phyloP scores from a whole-genome alignment of 2,797 vertebrate species.

The Microctenopoma stevenorrisi region DNA sequence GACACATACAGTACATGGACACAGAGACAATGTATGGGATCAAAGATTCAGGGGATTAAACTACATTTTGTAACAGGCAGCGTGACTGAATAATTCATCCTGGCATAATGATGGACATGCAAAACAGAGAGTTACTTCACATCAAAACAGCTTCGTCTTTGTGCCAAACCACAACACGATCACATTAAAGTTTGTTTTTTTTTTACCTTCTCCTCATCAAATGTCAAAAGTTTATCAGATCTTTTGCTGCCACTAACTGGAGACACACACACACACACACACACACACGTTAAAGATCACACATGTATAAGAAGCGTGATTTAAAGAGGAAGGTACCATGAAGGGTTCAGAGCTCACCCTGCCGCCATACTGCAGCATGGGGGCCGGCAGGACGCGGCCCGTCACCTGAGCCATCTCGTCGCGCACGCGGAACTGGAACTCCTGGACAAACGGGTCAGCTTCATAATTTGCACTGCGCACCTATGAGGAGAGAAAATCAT shows the following conservation, averaged over 20 bases:
- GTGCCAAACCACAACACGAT: background rate
- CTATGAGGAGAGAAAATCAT: slow-evolving; percentile 61
- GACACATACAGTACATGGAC: slow-evolving; percentile 48
- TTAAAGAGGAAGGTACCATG: slow-evolving; percentile 75
- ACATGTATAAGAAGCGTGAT: slow-evolving; percentile 55
- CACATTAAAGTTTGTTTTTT: background rate
- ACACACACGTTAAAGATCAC: slow-evolving; percentile 30
- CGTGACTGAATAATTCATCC: background rate
- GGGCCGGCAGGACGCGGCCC: slow-evolving; percentile 94
- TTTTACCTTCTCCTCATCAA: background rate
- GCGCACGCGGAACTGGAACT: slow-evolving; percentile 97
- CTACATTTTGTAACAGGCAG: slow-evolving; percentile 1
- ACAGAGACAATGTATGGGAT: slow-evolving; percentile 36
- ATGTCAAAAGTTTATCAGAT: background rate
- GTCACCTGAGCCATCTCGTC: slow-evolving; percentile 99
- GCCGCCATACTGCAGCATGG: slow-evolving; percentile 97
- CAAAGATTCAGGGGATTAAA: background rate
- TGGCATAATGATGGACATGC: slow-evolving; percentile 8
- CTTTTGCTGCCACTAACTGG: background rate
- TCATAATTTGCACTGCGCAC: slow-evolving; percentile 98
- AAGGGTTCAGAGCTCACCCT: slow-evolving; percentile 89
- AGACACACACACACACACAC: background rate
- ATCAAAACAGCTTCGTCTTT: background rate
- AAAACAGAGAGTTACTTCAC: background rate
- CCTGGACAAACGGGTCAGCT: slow-evolving; percentile 94